Percentiles rank a stretch among this genome's conserved stretches.
Conservation (phyloP, 2,888 invertebrate species). For the Uropetala carovei region DNA sequence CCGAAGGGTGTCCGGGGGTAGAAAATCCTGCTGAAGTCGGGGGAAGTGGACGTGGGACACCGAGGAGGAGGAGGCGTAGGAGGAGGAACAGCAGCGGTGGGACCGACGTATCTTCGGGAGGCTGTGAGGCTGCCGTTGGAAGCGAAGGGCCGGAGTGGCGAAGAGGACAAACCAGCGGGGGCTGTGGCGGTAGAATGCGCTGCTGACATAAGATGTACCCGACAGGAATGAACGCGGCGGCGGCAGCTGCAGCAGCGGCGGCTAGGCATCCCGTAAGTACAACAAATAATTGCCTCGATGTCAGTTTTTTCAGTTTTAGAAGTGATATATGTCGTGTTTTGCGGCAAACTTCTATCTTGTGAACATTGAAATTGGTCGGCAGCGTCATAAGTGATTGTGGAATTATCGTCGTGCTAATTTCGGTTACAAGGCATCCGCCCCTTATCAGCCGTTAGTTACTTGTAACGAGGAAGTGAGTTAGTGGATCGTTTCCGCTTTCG, state of each 20-base stretch:
- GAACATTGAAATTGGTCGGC: neutral
- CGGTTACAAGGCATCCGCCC: too few relatives aligned
- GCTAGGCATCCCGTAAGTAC: constrained; percentile 90
- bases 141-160: constrained; percentile 43
- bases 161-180: constrained; percentile 12
- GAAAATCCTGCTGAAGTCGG: neutral
- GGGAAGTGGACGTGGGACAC: neutral
- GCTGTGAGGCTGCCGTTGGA: neutral
- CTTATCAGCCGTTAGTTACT: too few relatives aligned
- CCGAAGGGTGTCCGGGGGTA: neutral
- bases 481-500: too few relatives aligned
- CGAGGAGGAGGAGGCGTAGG: neutral
- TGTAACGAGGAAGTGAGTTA: too few relatives aligned
- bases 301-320: neutral
- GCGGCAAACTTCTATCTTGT: neutral
- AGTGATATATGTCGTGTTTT: neutral
- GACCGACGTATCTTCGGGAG: constrained; percentile 24
- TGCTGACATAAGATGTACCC: constrained; percentile 86
- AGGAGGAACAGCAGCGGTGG: constrained; percentile 25
- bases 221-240: constrained; percentile 91
- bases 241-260: constrained; percentile 89
- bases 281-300: neutral
- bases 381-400: neutral
- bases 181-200: constrained; percentile 69
- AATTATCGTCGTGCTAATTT: too few relatives aligned